A percentile compares a stretch with the other conserved stretches of the same genome.
These are phyloP conservation scores for Microdon myrmicae DNA, from an alignment of 2,888 invertebrate species.

Conservation along the genomic window DNA sequence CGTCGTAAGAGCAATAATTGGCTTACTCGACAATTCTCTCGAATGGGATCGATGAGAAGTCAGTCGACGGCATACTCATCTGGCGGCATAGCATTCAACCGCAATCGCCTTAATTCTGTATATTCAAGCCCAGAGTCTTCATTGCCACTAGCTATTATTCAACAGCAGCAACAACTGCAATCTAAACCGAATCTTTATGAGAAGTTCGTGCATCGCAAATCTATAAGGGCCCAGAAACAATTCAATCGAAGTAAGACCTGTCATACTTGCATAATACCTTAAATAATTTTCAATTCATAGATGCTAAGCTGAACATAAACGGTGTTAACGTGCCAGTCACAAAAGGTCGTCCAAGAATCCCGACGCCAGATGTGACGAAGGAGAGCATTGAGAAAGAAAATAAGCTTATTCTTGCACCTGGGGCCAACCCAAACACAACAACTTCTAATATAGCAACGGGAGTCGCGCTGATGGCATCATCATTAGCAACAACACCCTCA, in stretches of 20 bases:
- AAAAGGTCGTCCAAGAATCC: slow-evolving; percentile 86
- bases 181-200: slow-evolving; percentile 85
- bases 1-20: slow-evolving; percentile 80
- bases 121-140: slow-evolving; percentile 74
- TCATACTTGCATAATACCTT: background rate
- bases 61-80: slow-evolving; percentile 88
- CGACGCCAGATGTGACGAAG: slow-evolving; percentile 87
- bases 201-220: slow-evolving; percentile 82
- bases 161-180: slow-evolving; percentile 58
- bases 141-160: slow-evolving; percentile 65
- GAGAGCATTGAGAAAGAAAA: slow-evolving; percentile 80
- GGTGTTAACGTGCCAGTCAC: slow-evolving; percentile 68
- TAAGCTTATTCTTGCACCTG: slow-evolving; percentile 66
- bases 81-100: slow-evolving; percentile 74
- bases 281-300: slow-evolving; percentile 5
- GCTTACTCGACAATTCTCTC: slow-evolving; percentile 86
- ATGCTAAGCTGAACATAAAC: slow-evolving; percentile 68
- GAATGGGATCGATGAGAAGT: slow-evolving; percentile 87
- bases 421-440: slow-evolving; percentile 63
- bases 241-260: slow-evolving; percentile 74
- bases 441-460: slow-evolving; percentile 67
- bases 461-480: slow-evolving; percentile 77
- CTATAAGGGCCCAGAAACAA: slow-evolving; percentile 67
- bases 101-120: slow-evolving; percentile 82
- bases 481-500: slow-evolving; percentile 69